Evolutionary conservation across 2,888 invertebrate species (phyloP), one percentile per base, ranked within the genome.

Genomic region (Macrosoma leucophasiata): DNA sequence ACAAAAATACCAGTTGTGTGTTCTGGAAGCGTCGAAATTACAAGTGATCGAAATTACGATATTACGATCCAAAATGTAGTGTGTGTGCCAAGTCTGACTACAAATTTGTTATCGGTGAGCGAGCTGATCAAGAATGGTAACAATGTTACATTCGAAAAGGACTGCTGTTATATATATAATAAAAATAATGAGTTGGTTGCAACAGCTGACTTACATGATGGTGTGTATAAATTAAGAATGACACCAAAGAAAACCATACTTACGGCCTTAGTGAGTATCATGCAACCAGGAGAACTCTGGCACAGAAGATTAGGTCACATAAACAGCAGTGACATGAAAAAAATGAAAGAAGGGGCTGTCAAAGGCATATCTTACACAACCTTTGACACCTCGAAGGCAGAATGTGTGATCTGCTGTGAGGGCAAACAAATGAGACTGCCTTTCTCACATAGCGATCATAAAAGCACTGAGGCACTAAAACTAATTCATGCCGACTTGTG

Each of bases 251-350:
- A n/a, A n/a, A n/a, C n/a, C n/a, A n/a, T n/a, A n/a, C n/a, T n/a
- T n/a, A n/a, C n/a, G n/a, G n/a, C n/a, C n/a, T n/a, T n/a, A n/a
- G n/a, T n/a, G n/a, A n/a, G n/a, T n/a, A n/a, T n/a, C n/a, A n/a
- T n/a, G 10, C 23, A n/a, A n/a, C n/a, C n/a, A n/a, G n/a, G n/a
- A 10, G 18, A 23, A 4, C 13, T 36, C 3, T 49, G 50, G 50
- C 48, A 48, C 22, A 24, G 44, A 18, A 28, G 47, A 18, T 13
- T 44, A 13, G 48, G 43, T 1, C 51, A 49, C 22, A 29, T 49
- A 2, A 51, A 49, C 14, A 13, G 29, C 4, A 39, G 19, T 1
- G 21, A 34, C 11, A 14, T 43, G 20, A 36, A 45, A 3, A 29
- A 19, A 3, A 46, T 48, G 43, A 45, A 19, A 11, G 19, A 38